Base-by-base conservation (phyloP, 2,797 vertebrate genomes). In the Micrastur ruficollis region DNA sequence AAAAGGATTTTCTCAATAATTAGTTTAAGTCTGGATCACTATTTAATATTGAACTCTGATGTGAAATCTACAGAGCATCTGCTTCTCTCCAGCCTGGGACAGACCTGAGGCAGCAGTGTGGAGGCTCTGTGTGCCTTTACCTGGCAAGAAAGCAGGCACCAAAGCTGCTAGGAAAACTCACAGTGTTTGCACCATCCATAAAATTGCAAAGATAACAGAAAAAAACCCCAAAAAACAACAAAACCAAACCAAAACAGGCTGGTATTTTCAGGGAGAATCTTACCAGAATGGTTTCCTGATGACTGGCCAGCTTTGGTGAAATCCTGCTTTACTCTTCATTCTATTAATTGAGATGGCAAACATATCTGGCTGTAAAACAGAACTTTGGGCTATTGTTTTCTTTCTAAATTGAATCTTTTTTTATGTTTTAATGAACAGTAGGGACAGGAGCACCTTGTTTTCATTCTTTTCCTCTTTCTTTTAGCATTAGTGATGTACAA, bases 391-490 rank as follows among this genome's bases (percentile, higher is more conserved):
- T 87, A 50, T 83, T 93, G 50, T 81, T 96, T 88, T 71, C 62
- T 81, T 68, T 81, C 62, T 27, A 68, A 90, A 85, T 68, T 27
- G 56, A 89, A 31, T 83, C 18, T 85, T 89, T 86, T 82, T 61
- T 52, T 13, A 59, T 82, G 50, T 94, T 92, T 89, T 89, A 81
- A 76, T 74, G 79, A 95, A 89, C 65, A 91, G 81, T 52, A 31
- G 42, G 22, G 17, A 85, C 29, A 84, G 65, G 32, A 83, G 55
- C 25, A 87, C 61, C 67, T 87, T 90, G 67, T 87, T 93, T 97
- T 87, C 32, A 21, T 93, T 86, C 38, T 61, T 89, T 86, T 89
- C 42, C 47, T 74, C 58, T 89, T 95, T 89, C 80, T 89, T 93
- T 93, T 74, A 86, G 27, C 68, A 27, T 95, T 87, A 83, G 59